Evolutionary conservation across 2,888 invertebrate species (phyloP), one percentile per base, ranked within the genome.

Genomic region (Melipona bicolor): DNA sequence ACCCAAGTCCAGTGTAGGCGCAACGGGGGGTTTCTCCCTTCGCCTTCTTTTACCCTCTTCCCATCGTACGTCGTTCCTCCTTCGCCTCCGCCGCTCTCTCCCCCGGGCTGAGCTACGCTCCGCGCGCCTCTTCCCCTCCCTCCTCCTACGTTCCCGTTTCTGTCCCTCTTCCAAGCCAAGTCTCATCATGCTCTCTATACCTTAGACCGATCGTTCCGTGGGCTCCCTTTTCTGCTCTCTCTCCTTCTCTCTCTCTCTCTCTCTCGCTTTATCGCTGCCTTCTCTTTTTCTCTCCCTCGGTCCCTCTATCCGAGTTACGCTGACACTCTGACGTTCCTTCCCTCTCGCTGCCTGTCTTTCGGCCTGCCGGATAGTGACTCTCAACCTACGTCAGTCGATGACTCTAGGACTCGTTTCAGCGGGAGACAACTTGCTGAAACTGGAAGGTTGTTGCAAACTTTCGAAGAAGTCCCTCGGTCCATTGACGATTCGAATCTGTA

Each of bases 1-100:
- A 92, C 89, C 90, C 92, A 88, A 93, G 93, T 94, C 94, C 94
- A 93, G 93, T 91, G 91, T 92, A 92, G 92, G 92, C 93, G 93
- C 92, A 91, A 92, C 92, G 92, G 92, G 92, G 91, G 91, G 90
- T 91, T 92, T 91, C 90, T 91, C 91, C 91, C 92, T 91, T 89
- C 87, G 89, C 88, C 91, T 91, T 90, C 91, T 90, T 91, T 89
- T 90, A 89, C 92, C 91, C 92, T 91, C 91, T 89, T 90, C 87
- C 90, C 89, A 86, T 88, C 91, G 88, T 83, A 83, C 83, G 76
- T 90, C 83, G 72, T 90, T 84, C 87, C 88, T 88, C 79, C 88
- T 84, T 82, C 81, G 77, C 87, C 81, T 67, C 67, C 69, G 61
- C 83, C 85, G 76, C 84, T 73, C 84, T 73, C 72, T 76, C 73